Conservation (phyloP, 2,888 invertebrate genomes). For the Stenichneumon culpator region DNA sequence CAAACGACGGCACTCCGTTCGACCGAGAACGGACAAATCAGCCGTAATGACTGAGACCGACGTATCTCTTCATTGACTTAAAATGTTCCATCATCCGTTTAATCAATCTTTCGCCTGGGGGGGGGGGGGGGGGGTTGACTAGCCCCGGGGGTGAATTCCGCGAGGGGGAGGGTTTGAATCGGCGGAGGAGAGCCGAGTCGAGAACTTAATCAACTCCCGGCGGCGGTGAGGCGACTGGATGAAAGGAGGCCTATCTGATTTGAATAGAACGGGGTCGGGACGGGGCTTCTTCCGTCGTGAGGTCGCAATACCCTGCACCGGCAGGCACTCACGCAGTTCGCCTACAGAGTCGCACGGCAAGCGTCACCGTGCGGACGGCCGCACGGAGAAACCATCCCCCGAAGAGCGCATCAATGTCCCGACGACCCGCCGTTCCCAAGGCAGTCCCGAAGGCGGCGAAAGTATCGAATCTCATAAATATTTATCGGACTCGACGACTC, state of each 20-base stretch:
- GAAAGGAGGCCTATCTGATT: slow-evolving; percentile 78
- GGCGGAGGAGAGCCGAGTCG: slow-evolving; percentile 23
- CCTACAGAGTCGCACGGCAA: slow-evolving; percentile 24
- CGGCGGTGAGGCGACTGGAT: slow-evolving; percentile 73
- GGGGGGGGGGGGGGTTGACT: background rate
- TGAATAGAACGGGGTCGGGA: slow-evolving; percentile 77
- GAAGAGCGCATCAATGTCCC: slow-evolving; percentile 10
- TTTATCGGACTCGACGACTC: slow-evolving; percentile 44
- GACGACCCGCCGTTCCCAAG: slow-evolving; percentile 12
- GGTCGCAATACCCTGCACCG: slow-evolving; percentile 46
- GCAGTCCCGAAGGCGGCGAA: slow-evolving; percentile 16
- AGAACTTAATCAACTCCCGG: slow-evolving; percentile 72
- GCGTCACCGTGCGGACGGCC: background rate
- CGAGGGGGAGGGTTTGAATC: background rate
- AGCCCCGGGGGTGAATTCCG: background rate
- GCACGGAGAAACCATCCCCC: slow-evolving; percentile 32
- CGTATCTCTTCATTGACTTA: slow-evolving; percentile 32
- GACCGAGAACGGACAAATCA: background rate
- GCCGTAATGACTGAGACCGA: background rate
- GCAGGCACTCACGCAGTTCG: slow-evolving; percentile 35
- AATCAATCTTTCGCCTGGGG: slow-evolving; percentile 30
- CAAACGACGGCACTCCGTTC: background rate
- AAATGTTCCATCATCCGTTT: background rate
- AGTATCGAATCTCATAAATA: slow-evolving; percentile 63
- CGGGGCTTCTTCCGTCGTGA: slow-evolving; percentile 74